These are phyloP conservation scores for Temnothorax unifasciatus DNA, from an alignment of 2,888 invertebrate genomes.

Conservation along the genomic window DNA sequence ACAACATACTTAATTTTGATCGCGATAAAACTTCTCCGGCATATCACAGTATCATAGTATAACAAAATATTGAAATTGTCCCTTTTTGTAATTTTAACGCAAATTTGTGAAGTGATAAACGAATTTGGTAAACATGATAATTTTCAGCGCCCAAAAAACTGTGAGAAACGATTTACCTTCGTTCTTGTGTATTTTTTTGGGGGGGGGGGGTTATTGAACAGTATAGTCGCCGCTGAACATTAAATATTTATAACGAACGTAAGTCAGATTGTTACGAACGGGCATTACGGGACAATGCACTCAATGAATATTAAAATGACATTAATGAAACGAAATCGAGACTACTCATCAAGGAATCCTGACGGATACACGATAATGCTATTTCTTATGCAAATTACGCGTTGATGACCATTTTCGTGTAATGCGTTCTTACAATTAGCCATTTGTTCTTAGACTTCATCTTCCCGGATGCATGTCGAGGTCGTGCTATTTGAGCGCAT, in stretches of 20 bases:
- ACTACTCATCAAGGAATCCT: constrained; percentile 7
- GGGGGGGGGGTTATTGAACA: no score
- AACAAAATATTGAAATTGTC: neutral
- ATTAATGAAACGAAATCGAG: constrained; percentile 23
- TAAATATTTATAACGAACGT: neutral
- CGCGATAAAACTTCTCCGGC: neutral
- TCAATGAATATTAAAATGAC: constrained; percentile 37
- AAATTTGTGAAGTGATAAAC: neutral
- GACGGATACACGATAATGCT: neutral
- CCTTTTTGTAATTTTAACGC: neutral
- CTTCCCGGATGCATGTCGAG: constrained; percentile 74
- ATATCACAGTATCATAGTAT: neutral
- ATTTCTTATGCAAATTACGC: constrained; percentile 43
- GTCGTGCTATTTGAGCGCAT: constrained; percentile 69
- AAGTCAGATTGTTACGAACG: neutral
- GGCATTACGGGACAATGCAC: neutral
- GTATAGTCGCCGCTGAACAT: neutral
- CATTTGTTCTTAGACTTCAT: constrained; percentile 41
- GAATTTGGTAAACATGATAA: neutral
- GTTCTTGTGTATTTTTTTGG: neutral
- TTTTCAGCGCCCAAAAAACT: neutral
- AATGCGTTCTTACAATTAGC: constrained; percentile 5
- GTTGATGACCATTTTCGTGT: constrained; percentile 26
- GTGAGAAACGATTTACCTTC: neutral
- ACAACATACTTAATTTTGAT: neutral